Base-by-base conservation (phyloP, 2,797 vertebrate genomes). In the Helicolenus hilgendorfi region DNA sequence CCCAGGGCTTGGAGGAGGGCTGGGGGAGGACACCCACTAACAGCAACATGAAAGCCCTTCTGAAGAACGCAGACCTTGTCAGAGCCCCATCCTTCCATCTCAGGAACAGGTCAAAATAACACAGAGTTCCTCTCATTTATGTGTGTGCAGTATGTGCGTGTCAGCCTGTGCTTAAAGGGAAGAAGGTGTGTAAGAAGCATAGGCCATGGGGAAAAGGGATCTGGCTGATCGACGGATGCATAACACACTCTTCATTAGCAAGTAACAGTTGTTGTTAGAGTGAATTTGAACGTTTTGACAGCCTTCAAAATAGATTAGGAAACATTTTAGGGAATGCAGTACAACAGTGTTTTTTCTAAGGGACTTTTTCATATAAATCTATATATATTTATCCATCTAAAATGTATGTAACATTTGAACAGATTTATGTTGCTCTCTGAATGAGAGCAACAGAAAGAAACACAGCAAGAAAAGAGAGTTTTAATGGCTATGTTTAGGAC, bases 41-140 rank as follows among this genome's bases (percentile, higher is more conserved):
- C 90, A 87, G 81, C 83, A 92, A 94, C 95, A 95, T 95, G 91
- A 96, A 96, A 96, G 93, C 78, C 85, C 83, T 72, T 86, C 84
- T 89, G 89, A 94, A 89, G 89, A 94, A 92, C 56, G 79, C 89
- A 92, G 78, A 95, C 90, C 91, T 92, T 92, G 85, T 93, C 88
- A 94, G 88, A 88, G 89, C 87, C 81, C 84, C 87, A 89, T 93
- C 84, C 75, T 83, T 89, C 91, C 88, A 93, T 92, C 88, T 83
- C 79, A 81, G 81, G 53, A 92, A 92, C 75, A 92, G 90, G 92
- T 91, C 82, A 89, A 90, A 94, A 94, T 90, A 94, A 89, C 84
- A 91, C 77, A 63, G 53, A 88, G 86, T 87, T 86, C 78, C 86
- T 94, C 88, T 91, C 65, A 83, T 83, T 85, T 89, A 71, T 84